Conservation (phyloP, 2,888 invertebrate genomes). For the Hemithea aestivaria region DNA sequence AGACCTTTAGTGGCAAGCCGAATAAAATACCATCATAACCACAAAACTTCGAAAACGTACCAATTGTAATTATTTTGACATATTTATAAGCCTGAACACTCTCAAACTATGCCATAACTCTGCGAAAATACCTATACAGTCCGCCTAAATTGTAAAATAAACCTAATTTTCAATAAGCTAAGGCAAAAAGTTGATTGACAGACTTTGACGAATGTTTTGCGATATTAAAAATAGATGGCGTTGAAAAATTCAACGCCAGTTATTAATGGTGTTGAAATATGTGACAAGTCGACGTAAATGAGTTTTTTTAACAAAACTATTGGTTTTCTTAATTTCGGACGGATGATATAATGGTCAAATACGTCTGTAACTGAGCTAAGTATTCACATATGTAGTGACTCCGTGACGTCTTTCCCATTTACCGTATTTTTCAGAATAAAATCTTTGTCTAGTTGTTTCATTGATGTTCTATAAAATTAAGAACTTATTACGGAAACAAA, state of each 20-base stretch:
- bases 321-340: no score
- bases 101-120: constrained; percentile 18
- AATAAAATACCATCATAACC: constrained; percentile 7
- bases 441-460: no score
- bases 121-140: constrained; percentile 8
- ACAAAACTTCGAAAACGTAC: constrained; percentile 7
- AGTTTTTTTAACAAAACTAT: constrained; percentile 7
- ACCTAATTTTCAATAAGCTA: constrained; percentile 1
- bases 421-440: no score
- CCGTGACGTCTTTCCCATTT: no score
- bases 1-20: neutral
- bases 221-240: constrained; percentile 13
- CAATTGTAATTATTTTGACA: constrained; percentile 22
- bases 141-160: constrained; percentile 4
- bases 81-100: constrained; percentile 21
- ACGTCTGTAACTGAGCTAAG: no score
- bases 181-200: constrained; percentile 5
- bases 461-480: no score
- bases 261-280: constrained; percentile 32
- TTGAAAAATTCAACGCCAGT: constrained; percentile 15
- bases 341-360: no score
- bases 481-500: no score
- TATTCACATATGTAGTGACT: no score
- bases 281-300: constrained; percentile 26
- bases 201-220: constrained; percentile 6